Evolutionary conservation across 2,888 invertebrate genomes (phyloP).

Genomic region (Trisateles emortualis): DNA sequence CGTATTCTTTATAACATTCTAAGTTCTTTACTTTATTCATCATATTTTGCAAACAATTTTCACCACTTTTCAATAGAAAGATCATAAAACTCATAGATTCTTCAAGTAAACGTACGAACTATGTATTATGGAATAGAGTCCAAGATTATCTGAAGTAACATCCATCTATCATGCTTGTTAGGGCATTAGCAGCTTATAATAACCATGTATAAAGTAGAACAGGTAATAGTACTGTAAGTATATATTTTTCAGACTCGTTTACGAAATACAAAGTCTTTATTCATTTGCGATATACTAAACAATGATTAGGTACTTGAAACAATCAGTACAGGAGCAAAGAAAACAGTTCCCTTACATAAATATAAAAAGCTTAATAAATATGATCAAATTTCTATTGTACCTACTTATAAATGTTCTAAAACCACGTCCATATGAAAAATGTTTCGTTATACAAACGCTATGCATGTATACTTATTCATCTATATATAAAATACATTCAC

Average conservation of each 20-base stretch:
- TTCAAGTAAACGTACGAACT: no score
- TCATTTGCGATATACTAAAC: no score
- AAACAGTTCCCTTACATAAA: conserved; percentile 34
- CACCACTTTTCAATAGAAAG: no score
- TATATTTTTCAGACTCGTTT: background rate
- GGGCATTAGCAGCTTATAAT: background rate
- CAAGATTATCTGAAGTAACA: no score
- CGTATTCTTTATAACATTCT: no score
- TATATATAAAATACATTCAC: conserved; percentile 81
- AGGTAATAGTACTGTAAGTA: background rate
- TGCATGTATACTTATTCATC: conserved; percentile 72
- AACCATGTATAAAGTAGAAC: no score
- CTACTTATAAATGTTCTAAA: conserved; percentile 71
- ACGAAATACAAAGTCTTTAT: background rate
- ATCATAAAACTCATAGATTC: no score
- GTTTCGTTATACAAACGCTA: conserved; percentile 81
- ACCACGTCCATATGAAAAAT: conserved; percentile 77
- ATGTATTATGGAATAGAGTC: no score
- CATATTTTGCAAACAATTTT: no score
- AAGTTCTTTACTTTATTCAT: no score
- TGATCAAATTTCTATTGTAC: conserved; percentile 56
- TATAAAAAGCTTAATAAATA: conserved; percentile 48
- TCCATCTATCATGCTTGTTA: background rate
- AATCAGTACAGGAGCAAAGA: conserved; percentile 6
- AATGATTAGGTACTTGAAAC: no score